A percentile compares a stretch with the other conserved stretches of the same genome.
Evolutionary conservation across 2,888 invertebrate genomes (phyloP).

Genomic region (Drosophila kuntzei): DNA sequence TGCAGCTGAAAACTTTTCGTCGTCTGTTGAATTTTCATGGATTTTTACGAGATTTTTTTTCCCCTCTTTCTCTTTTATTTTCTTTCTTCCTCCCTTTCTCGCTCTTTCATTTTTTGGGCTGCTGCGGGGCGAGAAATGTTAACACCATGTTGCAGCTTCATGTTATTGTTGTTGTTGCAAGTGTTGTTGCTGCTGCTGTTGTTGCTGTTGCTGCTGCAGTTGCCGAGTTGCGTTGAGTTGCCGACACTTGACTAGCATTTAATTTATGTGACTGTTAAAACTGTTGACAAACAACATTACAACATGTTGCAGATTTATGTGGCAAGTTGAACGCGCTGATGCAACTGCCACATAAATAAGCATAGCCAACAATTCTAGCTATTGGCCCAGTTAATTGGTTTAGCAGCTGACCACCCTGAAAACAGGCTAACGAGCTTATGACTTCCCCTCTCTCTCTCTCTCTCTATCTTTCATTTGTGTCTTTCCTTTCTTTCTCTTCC

Average conservation of each 20-base stretch:
- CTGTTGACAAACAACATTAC: conserved; percentile 82
- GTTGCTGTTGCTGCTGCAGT: conserved; percentile 36
- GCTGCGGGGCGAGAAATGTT: conserved; percentile 72
- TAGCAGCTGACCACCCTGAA: neutral
- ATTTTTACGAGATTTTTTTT: conserved; percentile 71
- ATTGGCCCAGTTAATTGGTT: conserved; percentile 55
- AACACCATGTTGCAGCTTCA: conserved; percentile 72
- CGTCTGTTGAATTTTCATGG: conserved; percentile 75
- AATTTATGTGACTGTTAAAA: conserved; percentile 77
- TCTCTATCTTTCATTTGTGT: neutral
- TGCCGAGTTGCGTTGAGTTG: conserved; percentile 15
- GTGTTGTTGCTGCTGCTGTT: conserved; percentile 18
- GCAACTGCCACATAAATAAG: conserved; percentile 74
- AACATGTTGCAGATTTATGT: conserved; percentile 80
- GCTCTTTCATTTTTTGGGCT: conserved; percentile 45
- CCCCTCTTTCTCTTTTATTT: conserved; percentile 27
- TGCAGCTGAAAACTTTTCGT: conserved; percentile 57
- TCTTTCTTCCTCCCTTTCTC: conserved; percentile 7
- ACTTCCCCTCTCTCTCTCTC: neutral
- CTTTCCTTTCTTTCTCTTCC: too few species aligned
- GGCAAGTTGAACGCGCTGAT: conserved; percentile 70
- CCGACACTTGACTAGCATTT: conserved; percentile 75
- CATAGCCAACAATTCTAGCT: conserved; percentile 15
- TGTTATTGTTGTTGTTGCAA: conserved; percentile 43
- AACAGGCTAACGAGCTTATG: neutral